These are phyloP conservation scores for Xenopus tropicalis DNA, from an alignment of 2,113 vertebrate species.

Conservation along the genomic window UCB_Xtro_10.0 CM004448.2:15786001-15786500, in stretches of 20 bases:
- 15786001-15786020: slow-evolving; percentile 27
- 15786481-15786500: too few relatives aligned
- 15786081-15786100: slow-evolving; percentile 1
- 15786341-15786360: background rate
- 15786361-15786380: background rate
- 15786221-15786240: background rate
- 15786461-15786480: too few relatives aligned
- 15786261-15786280: slow-evolving; percentile 43
- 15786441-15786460: too few relatives aligned
- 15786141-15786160: background rate
- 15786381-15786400: background rate
- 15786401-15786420: too few relatives aligned
- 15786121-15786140: background rate
- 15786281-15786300: slow-evolving; percentile 54
- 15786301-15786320: slow-evolving; percentile 50
- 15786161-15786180: too few relatives aligned
- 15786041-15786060: too few relatives aligned
- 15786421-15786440: too few relatives aligned
- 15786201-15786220: background rate
- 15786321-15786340: slow-evolving; percentile 50
- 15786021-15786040: slow-evolving; percentile 46
- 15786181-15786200: too few relatives aligned
- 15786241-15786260: slow-evolving; percentile 50
- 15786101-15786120: background rate
- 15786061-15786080: background rate